Evolutionary conservation across 2,797 vertebrate genomes (phyloP), one percentile per base, ranked within the genome.

Genomic region (Vipera latastei): DNA sequence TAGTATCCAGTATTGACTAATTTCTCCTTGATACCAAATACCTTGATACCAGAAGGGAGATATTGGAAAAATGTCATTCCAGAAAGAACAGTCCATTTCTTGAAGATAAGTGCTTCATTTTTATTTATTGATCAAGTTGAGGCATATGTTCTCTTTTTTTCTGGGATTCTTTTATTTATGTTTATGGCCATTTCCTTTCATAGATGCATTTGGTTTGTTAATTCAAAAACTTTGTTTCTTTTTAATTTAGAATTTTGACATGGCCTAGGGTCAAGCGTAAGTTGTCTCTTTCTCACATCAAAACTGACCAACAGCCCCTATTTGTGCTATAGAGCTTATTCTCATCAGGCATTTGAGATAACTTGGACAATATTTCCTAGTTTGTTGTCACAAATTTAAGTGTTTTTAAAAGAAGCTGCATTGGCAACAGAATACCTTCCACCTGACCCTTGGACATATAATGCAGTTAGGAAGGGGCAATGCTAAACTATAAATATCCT

Each of bases 1-100:
- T 95, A 98, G 98, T 96, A 63, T 32, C 22, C 78, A 44, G 22
- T 61, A 12, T 25, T 61, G n/a, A 61, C 11, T 59, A 26, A 3
- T 51, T 18, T 53, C 5, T 91, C 32, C 13, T 91, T 91, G 25
- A 22, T 48, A 83, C 61, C 51, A 53, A 8, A 53, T 9, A 53
- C 51, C 51, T 51, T 2, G 51, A 53, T 53, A 53, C 51, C 51
- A 53, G 51, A 53, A 53, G 51, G 44, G 13, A 14, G 3, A 55
- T 92, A 28, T 9, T 78, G n/a, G 16, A 78, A 32, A 85, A 59
- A 25, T 63, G 25, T 32, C 5, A 51, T 78, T 8, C 48, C 44
- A 38, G 69, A 51, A 60, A 61, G 48, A 55, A 48, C 6, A 44
- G 32, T 59, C 9, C 55, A 51, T 56, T 22, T 4, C 51, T 48